Percentiles rank a stretch among this genome's conserved stretches.
Conservation (phyloP, 2,113 vertebrate species). For the Hemichromis elongatus region DNA sequence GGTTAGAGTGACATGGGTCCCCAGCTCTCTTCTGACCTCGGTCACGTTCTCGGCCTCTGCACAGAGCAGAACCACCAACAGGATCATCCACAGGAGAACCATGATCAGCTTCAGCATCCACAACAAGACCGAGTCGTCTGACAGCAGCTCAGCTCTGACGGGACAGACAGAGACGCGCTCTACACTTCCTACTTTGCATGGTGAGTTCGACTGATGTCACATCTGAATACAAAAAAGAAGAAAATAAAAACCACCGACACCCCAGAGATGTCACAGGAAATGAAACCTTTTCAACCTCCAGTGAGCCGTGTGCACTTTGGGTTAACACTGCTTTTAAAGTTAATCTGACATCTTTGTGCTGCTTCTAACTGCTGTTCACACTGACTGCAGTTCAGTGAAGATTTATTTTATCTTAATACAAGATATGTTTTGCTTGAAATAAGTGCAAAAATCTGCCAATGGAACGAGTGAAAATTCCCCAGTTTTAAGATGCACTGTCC, state of each 20-base stretch:
- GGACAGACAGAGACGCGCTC: neutral
- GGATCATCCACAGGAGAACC: neutral
- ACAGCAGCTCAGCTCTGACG: neutral
- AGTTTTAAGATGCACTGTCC: too few species aligned
- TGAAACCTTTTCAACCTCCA: neutral
- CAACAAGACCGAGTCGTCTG: neutral
- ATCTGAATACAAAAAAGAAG: neutral
- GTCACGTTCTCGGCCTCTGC: rapidly evolving
- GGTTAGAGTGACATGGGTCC: neutral
- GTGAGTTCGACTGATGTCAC: rapidly evolving
- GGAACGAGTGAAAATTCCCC: too few species aligned
- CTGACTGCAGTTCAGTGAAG: too few species aligned
- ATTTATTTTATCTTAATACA: too few species aligned
- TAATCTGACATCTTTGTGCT: neutral
- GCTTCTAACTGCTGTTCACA: neutral
- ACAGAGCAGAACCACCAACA: rapidly evolving
- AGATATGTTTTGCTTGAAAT: too few species aligned
- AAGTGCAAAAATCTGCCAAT: too few species aligned
- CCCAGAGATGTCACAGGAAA: rapidly evolving
- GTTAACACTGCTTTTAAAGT: neutral
- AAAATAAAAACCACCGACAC: neutral
- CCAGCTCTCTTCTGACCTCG: neutral
- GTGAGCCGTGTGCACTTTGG: neutral
- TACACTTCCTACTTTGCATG: neutral
- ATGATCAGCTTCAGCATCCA: neutral